Evolutionary conservation across 2,797 vertebrate species (phyloP), one percentile per base, ranked within the genome.

Genomic region (Pangasius sanitwongsei): DNA sequence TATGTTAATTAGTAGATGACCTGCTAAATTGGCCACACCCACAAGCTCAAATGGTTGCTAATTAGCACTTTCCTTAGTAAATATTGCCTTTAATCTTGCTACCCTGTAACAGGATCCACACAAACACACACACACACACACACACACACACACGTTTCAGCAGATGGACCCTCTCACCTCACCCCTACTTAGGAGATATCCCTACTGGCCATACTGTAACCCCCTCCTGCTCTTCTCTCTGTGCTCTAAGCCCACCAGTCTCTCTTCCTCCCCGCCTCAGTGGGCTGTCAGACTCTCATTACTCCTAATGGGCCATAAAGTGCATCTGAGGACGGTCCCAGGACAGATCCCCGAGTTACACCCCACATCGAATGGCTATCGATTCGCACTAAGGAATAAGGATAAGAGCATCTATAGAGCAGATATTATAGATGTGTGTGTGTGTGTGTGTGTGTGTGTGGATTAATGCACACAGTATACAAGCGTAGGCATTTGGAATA

Each of bases 221-320:
- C 20, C 70, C 25, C 15, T 83, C 67, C 20, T 16, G 48, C 53
- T 57, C 28, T n/a, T 37, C 23, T 31, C 15, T 55, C 59, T 57
- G 55, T 65, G 82, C 41, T 61, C 41, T 65, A 48, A 65, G 16
- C 78, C n/a, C 18, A 84, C 44, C 50, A 9, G 65, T 57, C 74
- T 74, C 31, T 78, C 86, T 83, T 65, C 53, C 37, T 48, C 16
- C 15, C 15, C 9, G 61, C 31, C 55, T 84, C 86, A 15, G 16
- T 86, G 44, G 78, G 41, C 70, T 31, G 80, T 87, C 83, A 85
- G 59, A 34, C 41, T 87, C 18, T 67, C 86, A 83, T 87, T 90
- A 85, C 70, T 84, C 86, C 86, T 86, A 91, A 91, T 91, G 87
- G 80, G 50, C 31, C 75, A 53, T 87, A 48, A 74, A 87, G 61